Evolutionary conservation across 2,888 invertebrate species (phyloP).

Genomic region (Bellardia pandia): DNA sequence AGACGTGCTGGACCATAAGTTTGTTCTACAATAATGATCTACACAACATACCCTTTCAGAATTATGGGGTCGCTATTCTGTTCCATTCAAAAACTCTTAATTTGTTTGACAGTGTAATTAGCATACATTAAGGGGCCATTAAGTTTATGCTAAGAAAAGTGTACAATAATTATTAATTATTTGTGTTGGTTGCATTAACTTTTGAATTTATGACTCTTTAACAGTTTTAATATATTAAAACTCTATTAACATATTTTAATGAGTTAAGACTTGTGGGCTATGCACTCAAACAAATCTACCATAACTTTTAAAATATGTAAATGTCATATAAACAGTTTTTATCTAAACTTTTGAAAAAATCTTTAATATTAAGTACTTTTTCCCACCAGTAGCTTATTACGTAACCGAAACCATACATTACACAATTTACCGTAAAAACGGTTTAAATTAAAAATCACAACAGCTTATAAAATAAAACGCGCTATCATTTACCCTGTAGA

Average conservation of each 20-base stretch:
- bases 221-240: background rate
- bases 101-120: too few species aligned
- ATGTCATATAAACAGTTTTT: background rate
- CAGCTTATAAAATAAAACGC: slow-evolving; percentile 38
- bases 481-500: slow-evolving; percentile 33
- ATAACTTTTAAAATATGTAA: background rate
- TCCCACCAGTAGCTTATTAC: background rate
- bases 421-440: background rate
- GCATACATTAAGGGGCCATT: slow-evolving; percentile 3
- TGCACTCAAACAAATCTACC: background rate
- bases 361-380: background rate
- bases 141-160: background rate
- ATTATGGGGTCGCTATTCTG: too few species aligned
- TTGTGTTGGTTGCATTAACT: background rate
- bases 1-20: too few species aligned
- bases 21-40: too few species aligned
- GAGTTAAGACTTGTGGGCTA: background rate
- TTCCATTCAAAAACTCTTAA: too few species aligned
- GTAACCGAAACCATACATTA: background rate
- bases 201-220: background rate
- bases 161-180: background rate
- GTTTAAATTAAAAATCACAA: slow-evolving; percentile 57
- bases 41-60: too few species aligned
- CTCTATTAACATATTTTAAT: background rate
- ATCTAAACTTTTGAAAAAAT: background rate